Evolutionary conservation across 2,797 vertebrate species (phyloP).

Genomic region (Hemitrygon akajei): DNA sequence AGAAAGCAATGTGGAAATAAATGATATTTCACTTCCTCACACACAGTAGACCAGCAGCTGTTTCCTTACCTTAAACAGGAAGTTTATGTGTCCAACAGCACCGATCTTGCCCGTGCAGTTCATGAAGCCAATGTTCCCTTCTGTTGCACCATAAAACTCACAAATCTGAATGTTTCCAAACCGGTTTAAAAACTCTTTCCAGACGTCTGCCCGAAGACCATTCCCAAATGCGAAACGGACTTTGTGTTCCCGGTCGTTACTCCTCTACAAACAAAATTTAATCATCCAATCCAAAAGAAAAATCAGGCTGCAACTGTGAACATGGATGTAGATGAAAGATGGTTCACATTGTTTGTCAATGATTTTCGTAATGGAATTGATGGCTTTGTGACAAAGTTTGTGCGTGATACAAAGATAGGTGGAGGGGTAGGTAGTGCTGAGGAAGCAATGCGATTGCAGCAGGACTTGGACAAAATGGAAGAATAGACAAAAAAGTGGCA

Average conservation of each 20-base stretch:
- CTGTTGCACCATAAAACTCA: conserved; percentile 77
- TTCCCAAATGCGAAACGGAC: conserved; percentile 71
- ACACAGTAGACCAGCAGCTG: neutral
- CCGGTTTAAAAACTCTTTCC: conserved; percentile 69
- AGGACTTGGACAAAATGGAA: too few species aligned
- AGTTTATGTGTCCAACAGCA: conserved; percentile 64
- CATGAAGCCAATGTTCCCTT: conserved; percentile 70
- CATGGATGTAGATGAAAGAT: neutral
- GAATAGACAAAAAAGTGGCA: too few species aligned
- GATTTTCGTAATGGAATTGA: too few species aligned
- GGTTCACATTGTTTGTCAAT: too few species aligned
- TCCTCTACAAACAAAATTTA: conserved; percentile 52
- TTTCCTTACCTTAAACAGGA: conserved; percentile 61
- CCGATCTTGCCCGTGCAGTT: conserved; percentile 75
- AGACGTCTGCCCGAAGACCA: conserved; percentile 67
- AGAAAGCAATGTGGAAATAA: neutral
- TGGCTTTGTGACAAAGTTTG: too few species aligned
- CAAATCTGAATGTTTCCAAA: conserved; percentile 67
- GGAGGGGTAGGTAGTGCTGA: too few species aligned
- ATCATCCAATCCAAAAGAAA: neutral
- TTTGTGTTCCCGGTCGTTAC: conserved; percentile 67
- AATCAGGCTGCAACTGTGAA: neutral
- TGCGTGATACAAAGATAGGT: too few species aligned
- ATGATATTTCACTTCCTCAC: neutral
- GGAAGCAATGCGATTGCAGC: too few species aligned